Evolutionary conservation across 2,797 vertebrate genomes (phyloP).

Genomic region (Heteromormyrus szaboi): DNA sequence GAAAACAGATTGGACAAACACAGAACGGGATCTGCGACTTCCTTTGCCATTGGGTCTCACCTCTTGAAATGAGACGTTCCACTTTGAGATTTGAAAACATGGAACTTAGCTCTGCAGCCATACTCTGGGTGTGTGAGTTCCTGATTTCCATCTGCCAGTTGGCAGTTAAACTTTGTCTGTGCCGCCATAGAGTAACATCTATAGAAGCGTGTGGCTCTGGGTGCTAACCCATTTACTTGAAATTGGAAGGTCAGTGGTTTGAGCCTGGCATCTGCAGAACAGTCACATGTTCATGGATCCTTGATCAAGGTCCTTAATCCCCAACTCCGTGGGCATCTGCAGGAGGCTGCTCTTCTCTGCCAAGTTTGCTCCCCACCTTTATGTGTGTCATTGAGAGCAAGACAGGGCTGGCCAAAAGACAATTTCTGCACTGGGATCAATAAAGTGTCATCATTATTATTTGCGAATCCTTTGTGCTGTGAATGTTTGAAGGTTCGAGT

Average conservation of each 20-base stretch:
- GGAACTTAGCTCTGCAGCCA: not conserved
- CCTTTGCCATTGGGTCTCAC: not conserved
- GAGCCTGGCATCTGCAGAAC: not conserved
- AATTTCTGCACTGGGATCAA: not conserved
- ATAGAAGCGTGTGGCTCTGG: not conserved
- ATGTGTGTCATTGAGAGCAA: not conserved
- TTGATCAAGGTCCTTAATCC: not conserved
- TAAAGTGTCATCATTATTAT: not conserved
- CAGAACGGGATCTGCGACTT: not conserved
- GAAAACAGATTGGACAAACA: not conserved
- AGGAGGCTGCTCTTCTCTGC: not conserved
- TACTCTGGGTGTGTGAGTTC: not conserved
- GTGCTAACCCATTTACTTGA: not conserved
- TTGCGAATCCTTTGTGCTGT: not conserved
- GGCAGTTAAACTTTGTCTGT: not conserved
- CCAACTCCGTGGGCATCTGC: not conserved
- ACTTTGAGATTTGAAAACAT: not conserved
- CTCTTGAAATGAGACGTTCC: not conserved
- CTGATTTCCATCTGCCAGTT: not conserved
- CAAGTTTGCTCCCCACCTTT: not conserved
- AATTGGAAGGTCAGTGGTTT: not conserved
- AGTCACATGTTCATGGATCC: not conserved
- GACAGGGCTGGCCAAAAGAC: not conserved
- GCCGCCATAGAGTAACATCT: not conserved
- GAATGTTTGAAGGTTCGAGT: not conserved